Base-by-base conservation (phyloP, 37 sponge, comb jelly and placozoan genomes). In the Oscarella lobularis region DNA sequence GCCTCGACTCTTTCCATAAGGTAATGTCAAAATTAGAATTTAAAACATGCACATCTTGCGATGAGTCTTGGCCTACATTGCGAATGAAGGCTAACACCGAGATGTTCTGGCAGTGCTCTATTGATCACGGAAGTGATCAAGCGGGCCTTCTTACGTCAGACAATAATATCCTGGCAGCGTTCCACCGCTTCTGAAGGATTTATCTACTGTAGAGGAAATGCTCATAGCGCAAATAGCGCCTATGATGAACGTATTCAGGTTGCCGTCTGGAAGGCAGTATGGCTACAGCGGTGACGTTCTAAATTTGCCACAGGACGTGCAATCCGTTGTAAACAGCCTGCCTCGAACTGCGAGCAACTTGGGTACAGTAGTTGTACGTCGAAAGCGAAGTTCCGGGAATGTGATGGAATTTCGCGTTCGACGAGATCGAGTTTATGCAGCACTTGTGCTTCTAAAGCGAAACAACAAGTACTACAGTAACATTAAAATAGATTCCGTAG, bases 221-320 rank as follows among this genome's bases (percentile, higher is more conserved):
- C 67, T 83, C 0, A 77, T 83, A 6, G 75, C 85, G 0, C 66
- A 70, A 55, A 29, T 85, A 0, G 48, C 81, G 66, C 85, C 85
- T 20, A 71, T 85, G 36, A 81, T 85, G 85, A 67, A 75, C 2
- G 38, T 80, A 3, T 77, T 81, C 77, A 2, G 66, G 0, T 65
- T 77, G 75, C 75, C 35, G 41, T 35, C 40, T 74, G 36, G 35
- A n/a, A 5, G 72, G 5, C 75, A 74, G 60, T 74, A 79, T 75
- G 74, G 74, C 0, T 77, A 77, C 32, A 55, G 72, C 37, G 66
- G 78, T 3, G 30, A 39, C 41, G 55, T 79, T 32, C 55, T 38
- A 30, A 75, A 75, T 40, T 1, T 75, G 3, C 33, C 1, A 31
- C 65, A 39, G 0, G 39, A 40, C 1, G 2, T 41, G 60, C 27